phyloP scores from a whole-genome alignment of 2,113 vertebrate species.

The Campylomormyrus tamandua region DNA sequence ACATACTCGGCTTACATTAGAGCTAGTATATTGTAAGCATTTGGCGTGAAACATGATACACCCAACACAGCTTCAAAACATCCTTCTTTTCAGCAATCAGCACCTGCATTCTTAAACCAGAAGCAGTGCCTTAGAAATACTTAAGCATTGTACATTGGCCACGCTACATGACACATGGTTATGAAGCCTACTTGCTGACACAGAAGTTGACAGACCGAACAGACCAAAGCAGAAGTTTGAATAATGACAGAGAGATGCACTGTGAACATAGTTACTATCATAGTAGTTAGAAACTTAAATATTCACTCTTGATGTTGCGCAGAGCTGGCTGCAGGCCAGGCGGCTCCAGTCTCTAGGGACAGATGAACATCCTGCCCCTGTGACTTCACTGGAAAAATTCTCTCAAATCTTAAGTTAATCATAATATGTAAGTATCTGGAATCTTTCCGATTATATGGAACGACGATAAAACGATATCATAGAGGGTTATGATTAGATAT shows the following conservation, averaged over 20 bases:
- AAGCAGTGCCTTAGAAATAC: background rate
- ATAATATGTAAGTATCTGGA: conserved; percentile 43
- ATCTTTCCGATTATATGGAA: conserved; percentile 26
- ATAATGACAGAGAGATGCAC: conserved; percentile 82
- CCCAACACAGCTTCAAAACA: background rate
- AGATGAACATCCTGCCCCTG: conserved; percentile 62
- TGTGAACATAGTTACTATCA: conserved; percentile 93
- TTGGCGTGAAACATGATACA: background rate
- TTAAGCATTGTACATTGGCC: background rate
- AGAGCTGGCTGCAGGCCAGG: conserved; percentile 78
- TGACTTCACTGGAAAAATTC: conserved; percentile 70
- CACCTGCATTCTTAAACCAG: background rate
- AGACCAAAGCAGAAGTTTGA: conserved; percentile 43
- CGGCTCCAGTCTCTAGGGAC: conserved; percentile 58
- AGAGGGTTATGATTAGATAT: background rate
- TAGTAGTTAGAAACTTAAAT: conserved; percentile 97
- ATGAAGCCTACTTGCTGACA: background rate
- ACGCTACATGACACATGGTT: background rate
- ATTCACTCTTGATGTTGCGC: conserved; percentile 95
- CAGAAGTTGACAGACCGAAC: background rate
- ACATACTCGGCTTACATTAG: background rate
- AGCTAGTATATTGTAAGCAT: background rate
- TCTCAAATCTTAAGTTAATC: conserved; percentile 54
- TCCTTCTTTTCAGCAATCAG: background rate
- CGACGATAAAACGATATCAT: background rate